Conservation (phyloP, 2,888 invertebrate species). For the Sesia apiformis region DNA sequence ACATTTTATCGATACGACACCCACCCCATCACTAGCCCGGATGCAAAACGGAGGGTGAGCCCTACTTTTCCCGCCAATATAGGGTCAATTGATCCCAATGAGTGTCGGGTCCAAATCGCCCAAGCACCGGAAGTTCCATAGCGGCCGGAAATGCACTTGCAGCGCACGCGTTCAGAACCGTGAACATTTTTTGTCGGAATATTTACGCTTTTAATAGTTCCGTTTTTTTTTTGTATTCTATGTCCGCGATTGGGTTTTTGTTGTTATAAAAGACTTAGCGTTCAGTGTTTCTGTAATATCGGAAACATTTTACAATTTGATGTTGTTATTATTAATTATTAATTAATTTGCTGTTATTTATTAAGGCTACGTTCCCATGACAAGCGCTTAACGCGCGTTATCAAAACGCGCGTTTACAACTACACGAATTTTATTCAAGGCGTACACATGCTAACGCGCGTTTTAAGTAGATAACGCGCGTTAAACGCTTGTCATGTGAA, state of each 20-base stretch:
- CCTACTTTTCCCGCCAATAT: slow-evolving; percentile 24
- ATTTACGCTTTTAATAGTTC: slow-evolving; percentile 7
- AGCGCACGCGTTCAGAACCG: not conserved
- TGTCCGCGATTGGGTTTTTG: not conserved
- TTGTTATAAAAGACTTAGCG: not conserved
- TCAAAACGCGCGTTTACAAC: no score
- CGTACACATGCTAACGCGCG: no score
- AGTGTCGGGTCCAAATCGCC: slow-evolving; percentile 12
- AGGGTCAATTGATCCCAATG: slow-evolving; percentile 49
- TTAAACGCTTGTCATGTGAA: no score
- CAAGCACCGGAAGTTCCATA: not conserved
- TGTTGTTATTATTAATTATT: no score
- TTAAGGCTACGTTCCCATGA: no score
- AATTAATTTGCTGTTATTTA: no score
- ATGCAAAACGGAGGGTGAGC: slow-evolving; percentile 45
- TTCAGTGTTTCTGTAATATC: not conserved
- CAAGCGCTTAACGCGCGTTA: no score
- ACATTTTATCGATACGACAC: not conserved
- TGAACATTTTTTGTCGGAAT: not conserved
- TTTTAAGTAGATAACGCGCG: no score
- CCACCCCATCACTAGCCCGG: slow-evolving; percentile 28
- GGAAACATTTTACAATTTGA: no score
- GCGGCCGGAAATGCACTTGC: slow-evolving; percentile 2
- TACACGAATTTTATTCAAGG: no score
- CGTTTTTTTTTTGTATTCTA: slow-evolving; percentile 11